phyloP scores from a whole-genome alignment of 35 echinoderm and acorn worm species.

The Hemicentrotus pulcherrimus region DNA sequence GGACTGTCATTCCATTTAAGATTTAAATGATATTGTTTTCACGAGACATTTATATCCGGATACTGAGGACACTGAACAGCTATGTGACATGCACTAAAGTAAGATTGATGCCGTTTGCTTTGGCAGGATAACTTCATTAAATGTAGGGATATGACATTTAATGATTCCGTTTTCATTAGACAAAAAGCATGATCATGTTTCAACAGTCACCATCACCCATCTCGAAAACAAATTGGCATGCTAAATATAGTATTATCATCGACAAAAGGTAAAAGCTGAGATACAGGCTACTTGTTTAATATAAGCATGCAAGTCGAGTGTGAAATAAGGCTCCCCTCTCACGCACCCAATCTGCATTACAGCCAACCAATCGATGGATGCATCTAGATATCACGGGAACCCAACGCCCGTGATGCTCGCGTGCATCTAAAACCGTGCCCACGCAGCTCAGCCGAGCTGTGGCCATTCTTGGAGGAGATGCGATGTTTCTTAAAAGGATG shows the following conservation, averaged over 20 bases:
- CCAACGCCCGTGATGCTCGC: background rate
- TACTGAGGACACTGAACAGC: background rate
- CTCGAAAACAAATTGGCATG: background rate
- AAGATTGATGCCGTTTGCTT: background rate
- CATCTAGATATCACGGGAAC: background rate
- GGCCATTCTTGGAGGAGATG: background rate
- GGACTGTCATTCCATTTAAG: too few species aligned
- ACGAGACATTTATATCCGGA: too few species aligned
- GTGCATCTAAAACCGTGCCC: background rate
- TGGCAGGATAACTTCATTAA: background rate
- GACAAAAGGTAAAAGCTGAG: background rate
- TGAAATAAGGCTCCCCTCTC: background rate
- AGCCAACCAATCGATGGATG: background rate
- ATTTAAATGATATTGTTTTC: too few species aligned
- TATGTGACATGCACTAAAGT: background rate
- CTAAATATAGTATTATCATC: background rate
- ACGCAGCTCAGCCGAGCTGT: background rate
- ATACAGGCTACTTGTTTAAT: background rate
- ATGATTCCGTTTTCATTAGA: background rate
- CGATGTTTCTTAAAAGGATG: background rate
- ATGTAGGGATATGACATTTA: background rate
- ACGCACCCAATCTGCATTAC: constrained; percentile 15
- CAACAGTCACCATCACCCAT: background rate
- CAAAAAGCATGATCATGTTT: background rate
- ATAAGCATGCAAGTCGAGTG: constrained; percentile 9